Evolutionary conservation across 2,888 invertebrate species (phyloP).

Genomic region (Marasmarcha lunaedactyla): DNA sequence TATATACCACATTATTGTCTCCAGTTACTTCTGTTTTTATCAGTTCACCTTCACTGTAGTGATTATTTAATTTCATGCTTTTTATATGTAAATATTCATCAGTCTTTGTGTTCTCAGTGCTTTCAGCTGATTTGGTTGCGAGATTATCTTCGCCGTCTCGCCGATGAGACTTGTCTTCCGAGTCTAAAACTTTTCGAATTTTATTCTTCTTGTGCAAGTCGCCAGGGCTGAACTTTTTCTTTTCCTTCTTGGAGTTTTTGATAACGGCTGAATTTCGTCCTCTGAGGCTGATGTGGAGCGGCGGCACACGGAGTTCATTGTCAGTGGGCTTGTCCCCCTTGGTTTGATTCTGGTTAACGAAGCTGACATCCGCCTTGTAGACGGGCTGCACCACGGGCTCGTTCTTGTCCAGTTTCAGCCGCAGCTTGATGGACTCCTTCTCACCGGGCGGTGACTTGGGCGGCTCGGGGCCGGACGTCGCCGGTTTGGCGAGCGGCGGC

Average conservation of each 20-base stretch:
- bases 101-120: conserved; percentile 43
- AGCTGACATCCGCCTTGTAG: conserved; percentile 85
- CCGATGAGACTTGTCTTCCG: conserved; percentile 42
- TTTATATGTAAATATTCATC: conserved; percentile 53
- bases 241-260: conserved; percentile 79
- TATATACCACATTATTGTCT: conserved; percentile 51
- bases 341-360: conserved; percentile 61
- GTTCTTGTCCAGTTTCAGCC: conserved; percentile 85
- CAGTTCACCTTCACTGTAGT: conserved; percentile 39
- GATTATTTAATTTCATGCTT: conserved; percentile 50
- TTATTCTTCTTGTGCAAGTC: conserved; percentile 69
- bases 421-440: conserved; percentile 83
- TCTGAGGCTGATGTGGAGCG: conserved; percentile 87
- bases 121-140: conserved; percentile 40
- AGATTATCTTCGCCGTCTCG: conserved; percentile 42
- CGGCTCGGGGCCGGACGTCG: conserved; percentile 26
- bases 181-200: conserved; percentile 46
- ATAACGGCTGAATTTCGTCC: conserved; percentile 89
- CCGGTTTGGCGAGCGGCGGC: conserved; percentile 30
- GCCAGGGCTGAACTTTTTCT: conserved; percentile 66
- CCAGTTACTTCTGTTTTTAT: conserved; percentile 52
- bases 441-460: conserved; percentile 50
- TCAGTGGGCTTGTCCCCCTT: conserved; percentile 67
- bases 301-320: conserved; percentile 84
- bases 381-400: conserved; percentile 83